These are phyloP conservation scores for Microcebus tavaratra DNA, from an alignment of 2,113 vertebrate genomes.

Conservation along the genomic window DNA sequence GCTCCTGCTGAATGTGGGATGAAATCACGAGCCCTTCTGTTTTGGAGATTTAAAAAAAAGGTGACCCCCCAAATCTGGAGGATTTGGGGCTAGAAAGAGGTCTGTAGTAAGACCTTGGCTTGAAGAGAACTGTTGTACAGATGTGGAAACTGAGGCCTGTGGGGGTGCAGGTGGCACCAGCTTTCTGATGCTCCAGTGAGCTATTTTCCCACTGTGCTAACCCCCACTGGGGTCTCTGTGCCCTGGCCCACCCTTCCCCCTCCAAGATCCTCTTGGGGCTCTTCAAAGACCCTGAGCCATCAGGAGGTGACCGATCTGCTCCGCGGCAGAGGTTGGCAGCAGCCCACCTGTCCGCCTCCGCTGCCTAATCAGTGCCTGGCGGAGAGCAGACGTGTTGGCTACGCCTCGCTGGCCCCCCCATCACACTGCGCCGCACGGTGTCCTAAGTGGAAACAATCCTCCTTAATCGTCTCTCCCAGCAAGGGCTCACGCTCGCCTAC, in stretches of 20 bases:
- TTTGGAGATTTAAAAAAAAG: not conserved
- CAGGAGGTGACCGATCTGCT: accelerated
- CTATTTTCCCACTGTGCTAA: not conserved
- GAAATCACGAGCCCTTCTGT: not conserved
- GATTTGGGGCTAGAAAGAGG: not conserved
- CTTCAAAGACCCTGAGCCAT: not conserved
- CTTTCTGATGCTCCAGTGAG: no score
- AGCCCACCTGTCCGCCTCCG: not conserved
- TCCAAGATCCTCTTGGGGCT: not conserved
- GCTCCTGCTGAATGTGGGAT: not conserved
- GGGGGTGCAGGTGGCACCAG: accelerated
- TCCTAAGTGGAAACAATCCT: not conserved
- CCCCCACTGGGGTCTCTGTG: not conserved
- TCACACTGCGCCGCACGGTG: no score
- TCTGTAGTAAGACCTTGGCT: not conserved
- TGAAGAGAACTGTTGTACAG: not conserved
- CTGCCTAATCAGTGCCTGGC: not conserved
- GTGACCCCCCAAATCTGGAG: not conserved
- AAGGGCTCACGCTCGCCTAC: not conserved
- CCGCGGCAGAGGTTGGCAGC: not conserved
- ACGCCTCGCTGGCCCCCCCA: not conserved
- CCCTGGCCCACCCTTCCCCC: not conserved
- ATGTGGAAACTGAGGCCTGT: not conserved
- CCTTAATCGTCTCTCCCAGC: not conserved
- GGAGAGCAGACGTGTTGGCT: not conserved